Evolutionary conservation across 2,797 vertebrate species (phyloP).

Genomic region (Leuciscus waleckii): DNA sequence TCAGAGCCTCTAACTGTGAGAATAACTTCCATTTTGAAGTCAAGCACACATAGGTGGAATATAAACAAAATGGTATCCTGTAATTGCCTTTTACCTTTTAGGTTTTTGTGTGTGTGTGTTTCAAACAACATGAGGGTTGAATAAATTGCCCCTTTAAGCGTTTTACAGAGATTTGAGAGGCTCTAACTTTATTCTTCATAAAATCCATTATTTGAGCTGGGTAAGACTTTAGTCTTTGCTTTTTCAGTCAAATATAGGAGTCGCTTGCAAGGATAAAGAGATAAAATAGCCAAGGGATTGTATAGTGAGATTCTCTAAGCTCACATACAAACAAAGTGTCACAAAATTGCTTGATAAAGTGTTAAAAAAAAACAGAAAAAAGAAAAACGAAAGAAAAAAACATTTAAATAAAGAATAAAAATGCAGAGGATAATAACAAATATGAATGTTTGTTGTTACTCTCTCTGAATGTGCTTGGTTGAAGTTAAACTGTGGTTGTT

Average conservation of each 20-base stretch:
- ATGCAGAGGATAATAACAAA: neutral
- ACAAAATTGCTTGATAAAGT: neutral
- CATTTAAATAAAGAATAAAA: neutral
- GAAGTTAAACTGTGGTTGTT: neutral
- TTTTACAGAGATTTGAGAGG: neutral
- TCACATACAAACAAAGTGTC: conserved; percentile 8
- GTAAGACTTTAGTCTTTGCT: neutral
- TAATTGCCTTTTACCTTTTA: too few species aligned
- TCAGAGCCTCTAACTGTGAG: neutral
- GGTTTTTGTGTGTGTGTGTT: neutral
- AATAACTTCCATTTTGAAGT: neutral
- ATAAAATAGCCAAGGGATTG: conserved; percentile 9
- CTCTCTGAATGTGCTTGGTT: neutral
- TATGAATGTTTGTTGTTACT: neutral
- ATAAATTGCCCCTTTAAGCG: neutral
- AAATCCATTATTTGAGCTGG: neutral
- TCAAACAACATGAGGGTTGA: neutral
- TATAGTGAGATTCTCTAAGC: neutral
- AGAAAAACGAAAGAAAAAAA: neutral
- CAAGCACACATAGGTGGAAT: neutral
- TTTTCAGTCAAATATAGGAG: neutral
- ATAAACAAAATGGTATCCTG: neutral
- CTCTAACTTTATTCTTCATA: neutral
- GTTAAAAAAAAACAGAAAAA: neutral
- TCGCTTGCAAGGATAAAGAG: neutral